These are phyloP conservation scores for Leptestheria dahalacensis DNA, from an alignment of 1,140 invertebrate species.

Conservation along the genomic window DNA sequence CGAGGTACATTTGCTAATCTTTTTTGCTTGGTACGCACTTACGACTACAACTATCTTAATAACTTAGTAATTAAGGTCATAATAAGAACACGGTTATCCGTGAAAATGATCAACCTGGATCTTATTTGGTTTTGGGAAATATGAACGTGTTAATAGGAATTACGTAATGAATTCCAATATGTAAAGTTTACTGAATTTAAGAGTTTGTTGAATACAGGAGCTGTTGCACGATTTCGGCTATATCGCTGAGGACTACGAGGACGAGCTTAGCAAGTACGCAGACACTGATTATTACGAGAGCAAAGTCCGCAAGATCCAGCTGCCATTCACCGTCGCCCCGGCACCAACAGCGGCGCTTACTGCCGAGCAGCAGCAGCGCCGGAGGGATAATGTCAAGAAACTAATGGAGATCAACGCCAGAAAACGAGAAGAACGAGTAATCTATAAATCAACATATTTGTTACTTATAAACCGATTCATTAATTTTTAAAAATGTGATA, in stretches of 20 bases:
- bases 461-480: neutral
- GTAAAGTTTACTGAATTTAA: neutral
- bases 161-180: no score
- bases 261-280: constrained; percentile 63
- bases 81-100: no score
- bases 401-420: constrained; percentile 71
- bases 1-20: constrained; percentile 52
- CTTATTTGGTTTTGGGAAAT: no score
- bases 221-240: constrained; percentile 63
- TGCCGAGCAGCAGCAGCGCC: constrained; percentile 71
- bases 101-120: no score
- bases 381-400: constrained; percentile 61
- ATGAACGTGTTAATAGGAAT: no score
- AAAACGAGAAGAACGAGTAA: constrained; percentile 59
- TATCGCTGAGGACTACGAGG: constrained; percentile 59
- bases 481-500: no score
- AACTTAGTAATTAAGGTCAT: no score
- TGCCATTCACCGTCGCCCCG: constrained; percentile 51
- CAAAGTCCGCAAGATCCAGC: constrained; percentile 66
- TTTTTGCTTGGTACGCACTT: no score
- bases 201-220: constrained; percentile 40
- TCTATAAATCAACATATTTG: neutral
- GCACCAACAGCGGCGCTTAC: constrained; percentile 31
- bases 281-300: constrained; percentile 64
- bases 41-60: no score